Base-by-base conservation (phyloP, 2,888 invertebrate genomes). In the Falcaria lacertinaria region DNA sequence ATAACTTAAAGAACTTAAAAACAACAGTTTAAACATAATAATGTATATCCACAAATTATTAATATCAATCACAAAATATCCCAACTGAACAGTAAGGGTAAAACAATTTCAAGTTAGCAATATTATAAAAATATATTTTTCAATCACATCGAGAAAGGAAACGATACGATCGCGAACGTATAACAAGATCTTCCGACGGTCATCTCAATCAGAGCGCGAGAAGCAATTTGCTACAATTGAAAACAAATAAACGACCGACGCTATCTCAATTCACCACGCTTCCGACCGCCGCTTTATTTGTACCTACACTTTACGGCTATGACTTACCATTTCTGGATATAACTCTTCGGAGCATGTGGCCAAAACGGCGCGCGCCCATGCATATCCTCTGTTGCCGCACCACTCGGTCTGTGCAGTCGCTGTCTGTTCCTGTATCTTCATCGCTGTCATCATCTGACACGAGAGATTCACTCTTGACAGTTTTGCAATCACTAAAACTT, bases 301-400 rank as follows among this genome's bases (percentile, higher is more conserved):
- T 17, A 35, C 35, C 0, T 19, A 32, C 32, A 16, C 25, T 15
- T 33, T 13, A 39, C 28, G 16, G 15, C 39, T 16, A 33, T 32
- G 39, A 64, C 89, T 86, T 63, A 89, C 89, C 89, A 61, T 87
- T 88, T 75, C 87, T 77, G 60, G 89, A 89, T 55, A 89, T 81
- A 45, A 89, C 89, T 49, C 89, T 69, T 44, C 88, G 68, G 41
- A 89, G 69, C 67, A 89, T 48, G 48, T 89, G 86, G 2, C 89
- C 87, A 49, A 89, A 73, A 22, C 89, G 77, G 1, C 86, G 65
- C 7, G 89, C 89, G n/a, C 89, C 89, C 74, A 88, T 64, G 46
- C 89, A 89, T 56, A 81, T 84, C 55, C 79, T 74, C 64, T 88
- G 85, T 54, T 83, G 84, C 13, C 81, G 75, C 44, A 79, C 69